Conservation (phyloP, 2,113 vertebrate species). For the Spizaetus ornatus region DNA sequence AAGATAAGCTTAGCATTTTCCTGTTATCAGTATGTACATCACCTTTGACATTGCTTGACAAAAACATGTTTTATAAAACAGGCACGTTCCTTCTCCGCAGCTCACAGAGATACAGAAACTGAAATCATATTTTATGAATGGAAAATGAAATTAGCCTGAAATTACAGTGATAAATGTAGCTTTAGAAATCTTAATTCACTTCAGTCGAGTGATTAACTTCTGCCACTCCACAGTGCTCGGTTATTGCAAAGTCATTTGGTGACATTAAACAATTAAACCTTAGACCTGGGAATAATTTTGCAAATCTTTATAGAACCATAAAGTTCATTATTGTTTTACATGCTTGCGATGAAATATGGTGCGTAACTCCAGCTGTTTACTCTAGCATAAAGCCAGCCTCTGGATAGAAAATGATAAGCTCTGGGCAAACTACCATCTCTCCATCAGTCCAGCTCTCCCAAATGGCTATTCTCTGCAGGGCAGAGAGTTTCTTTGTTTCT, state of each 20-base stretch:
- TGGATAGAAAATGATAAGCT: constrained; percentile 34
- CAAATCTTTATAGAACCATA: constrained; percentile 67
- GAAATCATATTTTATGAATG: constrained; percentile 66
- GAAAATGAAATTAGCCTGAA: constrained; percentile 66
- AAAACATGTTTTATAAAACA: constrained; percentile 18
- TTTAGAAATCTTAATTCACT: constrained; percentile 73
- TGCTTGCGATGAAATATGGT: constrained; percentile 36
- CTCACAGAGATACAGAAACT: constrained; percentile 35
- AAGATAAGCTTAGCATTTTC: neutral
- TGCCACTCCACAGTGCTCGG: constrained; percentile 66
- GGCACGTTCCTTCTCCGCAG: neutral
- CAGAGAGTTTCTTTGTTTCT: constrained; percentile 35
- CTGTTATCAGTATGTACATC: neutral
- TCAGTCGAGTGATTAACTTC: constrained; percentile 71
- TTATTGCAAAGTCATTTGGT: constrained; percentile 71
- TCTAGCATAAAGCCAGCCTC: constrained; percentile 32
- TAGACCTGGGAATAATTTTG: constrained; percentile 72
- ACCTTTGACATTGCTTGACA: constrained; percentile 11
- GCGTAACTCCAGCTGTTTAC: constrained; percentile 52
- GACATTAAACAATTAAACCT: constrained; percentile 74
- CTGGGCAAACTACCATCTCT: constrained; percentile 53
- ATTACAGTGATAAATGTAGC: constrained; percentile 69
- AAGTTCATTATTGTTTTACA: constrained; percentile 58
- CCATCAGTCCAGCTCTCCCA: constrained; percentile 3
- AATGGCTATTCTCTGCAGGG: constrained; percentile 2